A percentile compares a stretch with the other conserved stretches of the same genome.
These are phyloP conservation scores for Numenius arquata DNA, from an alignment of 2,113 vertebrate species.

Conservation along the genomic window DNA sequence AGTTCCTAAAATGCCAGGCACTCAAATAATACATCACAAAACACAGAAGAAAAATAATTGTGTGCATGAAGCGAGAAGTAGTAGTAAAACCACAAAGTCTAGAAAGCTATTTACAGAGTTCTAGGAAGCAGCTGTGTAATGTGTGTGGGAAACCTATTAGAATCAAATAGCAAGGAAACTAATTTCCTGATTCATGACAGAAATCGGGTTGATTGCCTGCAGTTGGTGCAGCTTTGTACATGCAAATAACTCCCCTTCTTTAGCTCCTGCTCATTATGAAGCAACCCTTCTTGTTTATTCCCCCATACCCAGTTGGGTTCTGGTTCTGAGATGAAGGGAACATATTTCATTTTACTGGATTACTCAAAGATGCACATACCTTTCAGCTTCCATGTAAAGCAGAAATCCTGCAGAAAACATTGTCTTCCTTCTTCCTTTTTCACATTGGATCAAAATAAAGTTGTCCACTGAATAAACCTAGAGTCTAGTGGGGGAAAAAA, in stretches of 20 bases:
- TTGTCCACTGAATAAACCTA: background rate
- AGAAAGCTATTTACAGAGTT: background rate
- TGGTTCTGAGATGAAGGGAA: background rate
- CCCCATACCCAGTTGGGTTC: background rate
- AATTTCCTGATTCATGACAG: background rate
- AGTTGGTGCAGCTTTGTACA: background rate
- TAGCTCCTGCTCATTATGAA: background rate
- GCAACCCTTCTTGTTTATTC: rapidly evolving
- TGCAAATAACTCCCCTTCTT: background rate
- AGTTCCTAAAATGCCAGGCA: background rate
- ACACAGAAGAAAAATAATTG: background rate
- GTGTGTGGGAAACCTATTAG: background rate
- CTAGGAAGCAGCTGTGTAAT: background rate
- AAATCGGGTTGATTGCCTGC: background rate
- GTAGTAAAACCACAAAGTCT: background rate
- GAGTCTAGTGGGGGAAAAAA: background rate
- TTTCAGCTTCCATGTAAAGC: background rate
- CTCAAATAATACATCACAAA: background rate
- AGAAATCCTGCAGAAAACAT: background rate
- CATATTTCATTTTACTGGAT: background rate
- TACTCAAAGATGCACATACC: background rate
- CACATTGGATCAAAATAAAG: background rate
- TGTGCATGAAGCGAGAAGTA: background rate
- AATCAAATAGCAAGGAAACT: background rate
- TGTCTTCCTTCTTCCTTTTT: background rate